These are phyloP conservation scores for Apteryx mantelli DNA, from an alignment of 2,113 vertebrate genomes.

Conservation along the genomic window DNA sequence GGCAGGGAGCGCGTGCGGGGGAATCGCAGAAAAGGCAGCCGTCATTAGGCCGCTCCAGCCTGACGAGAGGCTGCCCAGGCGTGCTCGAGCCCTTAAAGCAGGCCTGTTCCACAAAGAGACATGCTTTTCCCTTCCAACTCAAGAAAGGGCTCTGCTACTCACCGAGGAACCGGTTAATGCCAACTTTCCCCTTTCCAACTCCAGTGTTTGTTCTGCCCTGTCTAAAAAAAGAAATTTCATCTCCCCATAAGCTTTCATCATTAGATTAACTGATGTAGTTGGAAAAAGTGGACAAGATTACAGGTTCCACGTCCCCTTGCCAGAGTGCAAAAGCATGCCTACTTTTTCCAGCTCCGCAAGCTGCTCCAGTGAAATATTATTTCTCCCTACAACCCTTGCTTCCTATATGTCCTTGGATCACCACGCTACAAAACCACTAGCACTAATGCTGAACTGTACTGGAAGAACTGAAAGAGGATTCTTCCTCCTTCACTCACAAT, in stretches of 20 bases:
- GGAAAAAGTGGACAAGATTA: constrained; percentile 51
- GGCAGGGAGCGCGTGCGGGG: constrained; percentile 63
- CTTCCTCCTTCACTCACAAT: not conserved
- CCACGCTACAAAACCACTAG: not conserved
- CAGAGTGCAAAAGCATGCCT: constrained; percentile 2
- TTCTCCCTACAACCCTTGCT: not conserved
- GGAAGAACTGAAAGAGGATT: not conserved
- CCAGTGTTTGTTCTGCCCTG: constrained; percentile 46
- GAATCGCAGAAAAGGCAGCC: constrained; percentile 64
- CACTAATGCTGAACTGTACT: not conserved
- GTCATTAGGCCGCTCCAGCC: constrained; percentile 61
- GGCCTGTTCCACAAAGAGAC: not conserved
- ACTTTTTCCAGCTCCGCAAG: constrained; percentile 39
- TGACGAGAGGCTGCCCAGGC: constrained; percentile 44
- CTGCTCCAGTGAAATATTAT: constrained; percentile 1
- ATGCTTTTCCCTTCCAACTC: not conserved
- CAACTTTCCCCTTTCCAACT: constrained; percentile 47
- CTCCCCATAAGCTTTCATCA: not conserved
- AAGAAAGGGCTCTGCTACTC: constrained; percentile 10
- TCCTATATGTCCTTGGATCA: not conserved
- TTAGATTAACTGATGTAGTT: constrained; percentile 54
- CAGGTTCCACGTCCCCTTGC: constrained; percentile 13
- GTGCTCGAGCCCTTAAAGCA: constrained; percentile 17
- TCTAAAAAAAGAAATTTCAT: constrained; percentile 55
- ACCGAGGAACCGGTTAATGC: not conserved